Evolutionary conservation across 2,113 vertebrate species (phyloP).

Genomic region (Lutjanus erythropterus): DNA sequence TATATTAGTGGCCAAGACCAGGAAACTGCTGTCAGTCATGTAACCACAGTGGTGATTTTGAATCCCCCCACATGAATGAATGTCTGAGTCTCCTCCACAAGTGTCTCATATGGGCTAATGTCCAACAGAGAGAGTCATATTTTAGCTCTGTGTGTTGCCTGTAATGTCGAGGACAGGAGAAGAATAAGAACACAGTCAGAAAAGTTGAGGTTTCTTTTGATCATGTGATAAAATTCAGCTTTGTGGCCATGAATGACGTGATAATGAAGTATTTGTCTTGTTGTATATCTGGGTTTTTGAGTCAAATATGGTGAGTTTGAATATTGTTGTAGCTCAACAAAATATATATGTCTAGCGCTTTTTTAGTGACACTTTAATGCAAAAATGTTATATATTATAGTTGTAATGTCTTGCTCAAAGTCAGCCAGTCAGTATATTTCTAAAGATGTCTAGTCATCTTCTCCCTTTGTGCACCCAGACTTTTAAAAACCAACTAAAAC

Average conservation of each 20-base stretch:
- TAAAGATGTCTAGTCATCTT: background rate
- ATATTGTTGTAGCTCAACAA: too few relatives aligned
- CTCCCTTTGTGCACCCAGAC: too few relatives aligned
- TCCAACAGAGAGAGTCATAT: conserved; percentile 7
- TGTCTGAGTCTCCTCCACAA: conserved; percentile 1
- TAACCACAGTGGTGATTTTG: conserved; percentile 51
- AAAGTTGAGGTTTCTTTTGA: background rate
- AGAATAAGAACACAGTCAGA: background rate
- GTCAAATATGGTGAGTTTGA: background rate
- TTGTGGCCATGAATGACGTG: background rate
- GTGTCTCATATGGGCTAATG: conserved; percentile 25
- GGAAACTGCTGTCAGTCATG: conserved; percentile 63
- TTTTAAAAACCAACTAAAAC: background rate
- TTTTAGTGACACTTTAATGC: too few relatives aligned
- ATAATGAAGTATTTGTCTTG: background rate
- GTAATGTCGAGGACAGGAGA: background rate
- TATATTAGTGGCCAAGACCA: conserved; percentile 58
- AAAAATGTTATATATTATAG: too few relatives aligned
- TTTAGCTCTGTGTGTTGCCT: background rate
- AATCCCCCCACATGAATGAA: conserved; percentile 36
- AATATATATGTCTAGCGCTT: too few relatives aligned
- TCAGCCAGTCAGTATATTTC: background rate
- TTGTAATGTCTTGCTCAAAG: background rate
- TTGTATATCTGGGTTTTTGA: background rate
- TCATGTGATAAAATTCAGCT: background rate